Conservation (phyloP, 2,113 vertebrate species). For the Podarcis cretensis region DNA sequence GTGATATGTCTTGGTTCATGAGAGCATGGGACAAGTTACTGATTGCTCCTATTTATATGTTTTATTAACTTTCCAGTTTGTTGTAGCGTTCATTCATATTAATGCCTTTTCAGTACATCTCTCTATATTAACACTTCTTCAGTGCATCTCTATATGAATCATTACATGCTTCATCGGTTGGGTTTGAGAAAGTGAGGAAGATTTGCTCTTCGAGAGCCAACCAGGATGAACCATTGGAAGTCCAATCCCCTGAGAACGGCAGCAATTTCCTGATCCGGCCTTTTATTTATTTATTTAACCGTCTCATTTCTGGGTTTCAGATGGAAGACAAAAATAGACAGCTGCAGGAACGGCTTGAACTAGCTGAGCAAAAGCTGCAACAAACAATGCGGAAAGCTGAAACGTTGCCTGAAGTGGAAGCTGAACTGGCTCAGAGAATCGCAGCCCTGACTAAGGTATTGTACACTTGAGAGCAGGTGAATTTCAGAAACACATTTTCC, state of each 20-base stretch:
- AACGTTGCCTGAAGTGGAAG: conserved; percentile 98
- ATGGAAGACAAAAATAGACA: conserved; percentile 99
- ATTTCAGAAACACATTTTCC: neutral
- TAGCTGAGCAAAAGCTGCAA: conserved; percentile 98
- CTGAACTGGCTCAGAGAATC: conserved; percentile 97
- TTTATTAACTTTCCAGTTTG: neutral
- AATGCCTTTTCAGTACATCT: neutral
- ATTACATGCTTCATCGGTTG: neutral
- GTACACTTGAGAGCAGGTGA: conserved; percentile 25
- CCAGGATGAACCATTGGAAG: neutral
- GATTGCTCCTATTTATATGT: neutral
- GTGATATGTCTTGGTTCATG: neutral
- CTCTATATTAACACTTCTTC: neutral
- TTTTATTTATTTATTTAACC: conserved; percentile 2
- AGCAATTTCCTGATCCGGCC: conserved; percentile 15
- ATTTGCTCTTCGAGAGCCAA: neutral
- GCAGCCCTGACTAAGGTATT: conserved; percentile 97
- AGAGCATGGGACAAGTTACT: neutral
- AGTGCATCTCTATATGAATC: neutral
- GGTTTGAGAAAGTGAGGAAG: neutral
- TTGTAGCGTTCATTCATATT: neutral
- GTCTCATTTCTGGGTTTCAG: conserved; percentile 69
- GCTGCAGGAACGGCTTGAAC: conserved; percentile 93
- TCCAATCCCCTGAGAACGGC: neutral
- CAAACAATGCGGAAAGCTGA: conserved; percentile 99